Conservation (phyloP, 1,140 invertebrate genomes). For the Pararge aegeria region DNA sequence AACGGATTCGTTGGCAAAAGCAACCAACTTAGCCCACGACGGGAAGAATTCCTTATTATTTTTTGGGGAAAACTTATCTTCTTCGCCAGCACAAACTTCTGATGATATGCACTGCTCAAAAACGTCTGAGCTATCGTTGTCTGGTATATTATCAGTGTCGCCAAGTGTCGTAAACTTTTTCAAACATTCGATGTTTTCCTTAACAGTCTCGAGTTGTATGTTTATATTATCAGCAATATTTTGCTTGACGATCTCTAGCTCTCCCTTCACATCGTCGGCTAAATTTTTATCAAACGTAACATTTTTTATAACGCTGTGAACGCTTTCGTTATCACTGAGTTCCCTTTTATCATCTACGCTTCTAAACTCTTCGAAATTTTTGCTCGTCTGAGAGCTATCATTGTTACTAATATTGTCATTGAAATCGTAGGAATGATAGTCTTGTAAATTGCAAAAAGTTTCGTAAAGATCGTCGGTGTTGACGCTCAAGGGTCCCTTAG, state of each 20-base stretch:
- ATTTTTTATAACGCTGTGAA: conserved; percentile 41
- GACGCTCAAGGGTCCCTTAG: conserved; percentile 26
- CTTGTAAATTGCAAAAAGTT: conserved; percentile 46
- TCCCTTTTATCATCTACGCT: conserved; percentile 32
- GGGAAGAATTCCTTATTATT: conserved; percentile 37
- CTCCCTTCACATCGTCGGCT: conserved; percentile 34
- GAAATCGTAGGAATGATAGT: conserved; percentile 36
- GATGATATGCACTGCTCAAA: conserved; percentile 5
- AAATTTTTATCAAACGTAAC: conserved; percentile 29
- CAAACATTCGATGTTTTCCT: conserved; percentile 48
- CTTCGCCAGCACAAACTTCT: neutral
- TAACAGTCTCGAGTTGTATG: conserved; percentile 44
- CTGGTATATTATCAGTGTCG: conserved; percentile 29
- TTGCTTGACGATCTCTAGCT: conserved; percentile 35
- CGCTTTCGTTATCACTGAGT: conserved; percentile 33
- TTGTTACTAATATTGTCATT: conserved; percentile 36
- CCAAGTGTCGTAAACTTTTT: conserved; percentile 42
- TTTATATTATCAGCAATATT: conserved; percentile 51
- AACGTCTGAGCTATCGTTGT: conserved; percentile 9
- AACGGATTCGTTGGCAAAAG: conserved; percentile 58
- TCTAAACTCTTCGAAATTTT: conserved; percentile 39
- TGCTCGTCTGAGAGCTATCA: conserved; percentile 34
- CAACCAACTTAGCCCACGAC: conserved; percentile 58
- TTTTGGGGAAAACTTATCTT: conserved; percentile 18
- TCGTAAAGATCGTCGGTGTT: conserved; percentile 56